These are phyloP conservation scores for Lasioglossum baleicum DNA, from an alignment of 1,140 invertebrate genomes.

Conservation along the genomic window DNA sequence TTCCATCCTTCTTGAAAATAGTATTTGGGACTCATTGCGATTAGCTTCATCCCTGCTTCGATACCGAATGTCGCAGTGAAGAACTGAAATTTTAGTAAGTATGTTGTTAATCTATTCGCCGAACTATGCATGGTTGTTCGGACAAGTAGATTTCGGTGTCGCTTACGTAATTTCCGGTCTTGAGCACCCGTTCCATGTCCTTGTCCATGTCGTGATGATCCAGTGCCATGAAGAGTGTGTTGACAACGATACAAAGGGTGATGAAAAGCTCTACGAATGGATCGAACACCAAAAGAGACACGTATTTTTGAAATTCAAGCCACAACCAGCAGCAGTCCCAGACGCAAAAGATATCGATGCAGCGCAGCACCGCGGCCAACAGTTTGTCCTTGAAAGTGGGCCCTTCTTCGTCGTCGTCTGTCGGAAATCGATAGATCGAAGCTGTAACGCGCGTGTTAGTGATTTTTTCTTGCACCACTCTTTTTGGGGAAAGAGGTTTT, in stretches of 20 bases:
- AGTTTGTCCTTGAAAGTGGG: constrained; percentile 93
- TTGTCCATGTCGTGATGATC: constrained; percentile 97
- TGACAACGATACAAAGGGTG: constrained; percentile 98
- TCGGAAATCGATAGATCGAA: constrained; percentile 95
- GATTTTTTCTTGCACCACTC: constrained; percentile 83
- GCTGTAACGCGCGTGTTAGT: constrained; percentile 89
- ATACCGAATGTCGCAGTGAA: constrained; percentile 98
- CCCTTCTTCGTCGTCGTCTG: constrained; percentile 94
- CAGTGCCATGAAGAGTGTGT: constrained; percentile 98
- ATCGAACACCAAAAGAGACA: constrained; percentile 96
- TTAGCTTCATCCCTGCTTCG: constrained; percentile 96
- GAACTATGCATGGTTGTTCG: background rate
- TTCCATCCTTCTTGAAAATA: constrained; percentile 99
- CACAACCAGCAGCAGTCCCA: constrained; percentile 98
- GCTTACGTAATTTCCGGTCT: constrained; percentile 97
- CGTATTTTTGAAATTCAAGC: constrained; percentile 93
- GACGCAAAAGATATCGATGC: constrained; percentile 96
- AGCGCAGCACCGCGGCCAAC: constrained; percentile 86
- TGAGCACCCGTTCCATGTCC: constrained; percentile 90
- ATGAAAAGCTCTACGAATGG: constrained; percentile 99
- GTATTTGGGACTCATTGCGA: constrained; percentile 97
- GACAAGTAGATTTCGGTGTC: background rate
- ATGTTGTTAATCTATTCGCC: background rate
- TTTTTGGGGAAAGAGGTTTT: constrained; percentile 83
- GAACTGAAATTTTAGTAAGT: constrained; percentile 85